These are phyloP conservation scores for Brachionus rotundiformis DNA, from an alignment of 1,140 invertebrate genomes.

Conservation along the genomic window DNA sequence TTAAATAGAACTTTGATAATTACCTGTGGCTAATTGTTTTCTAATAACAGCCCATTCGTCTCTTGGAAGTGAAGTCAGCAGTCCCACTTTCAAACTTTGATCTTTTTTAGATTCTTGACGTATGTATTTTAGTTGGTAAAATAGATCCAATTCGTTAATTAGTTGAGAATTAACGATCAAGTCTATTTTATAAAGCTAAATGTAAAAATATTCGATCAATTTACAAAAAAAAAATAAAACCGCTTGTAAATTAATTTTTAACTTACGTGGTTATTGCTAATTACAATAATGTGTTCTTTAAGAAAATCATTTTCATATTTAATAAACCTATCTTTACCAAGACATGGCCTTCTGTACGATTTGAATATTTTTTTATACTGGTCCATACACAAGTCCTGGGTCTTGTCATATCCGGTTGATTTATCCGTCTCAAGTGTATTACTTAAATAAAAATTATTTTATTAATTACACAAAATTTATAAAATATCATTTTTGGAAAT, in stretches of 20 bases:
- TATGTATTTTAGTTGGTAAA: constrained; percentile 64
- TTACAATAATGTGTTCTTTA: constrained; percentile 55
- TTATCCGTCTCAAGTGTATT: constrained; percentile 76
- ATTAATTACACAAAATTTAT: neutral
- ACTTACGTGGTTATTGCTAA: constrained; percentile 52
- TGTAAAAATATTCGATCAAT: neutral
- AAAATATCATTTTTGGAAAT: neutral
- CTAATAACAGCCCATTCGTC: constrained; percentile 78
- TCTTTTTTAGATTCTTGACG: constrained; percentile 57
- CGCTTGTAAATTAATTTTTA: constrained; percentile 80
- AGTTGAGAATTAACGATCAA: constrained; percentile 66
- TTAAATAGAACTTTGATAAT: neutral
- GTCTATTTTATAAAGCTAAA: constrained; percentile 74
- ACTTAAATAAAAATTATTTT: constrained; percentile 64
- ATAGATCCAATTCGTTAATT: constrained; percentile 68
- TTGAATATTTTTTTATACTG: constrained; percentile 90
- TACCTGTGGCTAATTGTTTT: constrained; percentile 73
- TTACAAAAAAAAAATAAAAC: neutral
- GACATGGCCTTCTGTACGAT: constrained; percentile 79
- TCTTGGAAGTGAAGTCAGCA: constrained; percentile 79
- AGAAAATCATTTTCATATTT: constrained; percentile 31
- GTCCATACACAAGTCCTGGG: constrained; percentile 90
- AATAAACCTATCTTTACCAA: constrained; percentile 56
- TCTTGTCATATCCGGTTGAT: constrained; percentile 71
- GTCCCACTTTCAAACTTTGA: constrained; percentile 70